Evolutionary conservation across 2,888 invertebrate species (phyloP), one percentile per base, ranked within the genome.

Genomic region (Melipona beecheii): DNA sequence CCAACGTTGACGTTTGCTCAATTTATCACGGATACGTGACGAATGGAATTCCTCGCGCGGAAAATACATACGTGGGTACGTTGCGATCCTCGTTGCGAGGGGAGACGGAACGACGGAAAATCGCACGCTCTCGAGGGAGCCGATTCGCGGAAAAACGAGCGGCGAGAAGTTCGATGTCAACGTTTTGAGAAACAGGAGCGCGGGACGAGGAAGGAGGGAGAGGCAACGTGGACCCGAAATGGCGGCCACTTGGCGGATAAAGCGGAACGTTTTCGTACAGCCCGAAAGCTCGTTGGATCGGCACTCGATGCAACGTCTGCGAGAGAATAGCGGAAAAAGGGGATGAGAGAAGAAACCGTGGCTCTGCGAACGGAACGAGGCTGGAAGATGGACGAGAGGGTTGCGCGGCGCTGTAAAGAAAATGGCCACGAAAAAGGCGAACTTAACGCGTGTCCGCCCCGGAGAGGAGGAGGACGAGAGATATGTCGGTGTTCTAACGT

Each of bases 231-330:
- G 77, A 52, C 68, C 78, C 77, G 75, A 77, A 87, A 85, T 87
- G 80, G 78, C 76, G 87, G 72, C 85, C 78, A 87, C 85, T 90
- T 83, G 77, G 79, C 81, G 89, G 86, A 90, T 87, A 86, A 83
- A 87, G 89, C 87, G 86, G 89, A 43, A 87, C 89, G 86, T 90
- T 90, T 89, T 89, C 89, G 90, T 88, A 83, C 85, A n/a, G 43
- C 43, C 9, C 9, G 91, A 86, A 89, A 89, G 88, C 87, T 87
- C 85, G 87, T 81, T 80, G 77, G 83, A 86, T 88, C 84, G 86
- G 84, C 79, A 82, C 88, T 89, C 86, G 86, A 88, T 87, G 83
- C 81, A 78, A 69, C 86, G 85, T 86, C 83, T 77, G 79, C 83
- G 83, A 78, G 72, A 76, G 68, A 81, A 78, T 70, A 43, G 72